These are phyloP conservation scores for Antedon mediterranea DNA, from an alignment of 53 echinoderm and acorn worm species.

Conservation along the genomic window DNA sequence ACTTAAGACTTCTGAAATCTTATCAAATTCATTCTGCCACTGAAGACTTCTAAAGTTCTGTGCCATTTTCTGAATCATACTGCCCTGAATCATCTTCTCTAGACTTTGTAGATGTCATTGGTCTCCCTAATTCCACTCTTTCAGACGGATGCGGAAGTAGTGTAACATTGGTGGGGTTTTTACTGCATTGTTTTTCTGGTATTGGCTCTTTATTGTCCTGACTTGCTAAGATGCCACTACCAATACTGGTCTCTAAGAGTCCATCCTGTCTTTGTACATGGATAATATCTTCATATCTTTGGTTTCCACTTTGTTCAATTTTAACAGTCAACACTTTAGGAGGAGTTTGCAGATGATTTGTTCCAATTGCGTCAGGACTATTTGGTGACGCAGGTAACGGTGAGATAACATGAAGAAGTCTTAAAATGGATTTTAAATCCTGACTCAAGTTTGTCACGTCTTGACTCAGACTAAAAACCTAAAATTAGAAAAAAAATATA, in stretches of 20 bases:
- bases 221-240: conserved; percentile 22
- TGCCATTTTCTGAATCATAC: conserved; percentile 72
- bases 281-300: conserved; percentile 51
- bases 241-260: conserved; percentile 77
- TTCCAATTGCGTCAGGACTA: not conserved
- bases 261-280: conserved; percentile 85
- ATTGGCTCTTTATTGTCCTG: not conserved
- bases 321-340: conserved; percentile 46
- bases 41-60: conserved; percentile 57
- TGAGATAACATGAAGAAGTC: conserved; percentile 64
- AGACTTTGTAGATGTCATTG: not conserved
- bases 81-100: not conserved
- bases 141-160: not conserved
- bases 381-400: conserved; percentile 15
- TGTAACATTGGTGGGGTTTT: not conserved
- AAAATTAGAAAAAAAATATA: too few relatives aligned
- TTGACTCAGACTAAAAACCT: conserved; percentile 80
- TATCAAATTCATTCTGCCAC: too few relatives aligned
- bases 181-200: not conserved
- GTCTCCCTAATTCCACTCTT: not conserved
- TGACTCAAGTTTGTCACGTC: conserved; percentile 90
- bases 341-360: not conserved
- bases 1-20: too few relatives aligned
- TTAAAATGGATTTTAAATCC: conserved; percentile 75
- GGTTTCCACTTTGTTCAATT: conserved; percentile 46